A percentile compares a stretch with the other conserved stretches of the same genome.
Evolutionary conservation across 2,797 vertebrate genomes (phyloP).

Genomic region (Cyprinodon diabolis): DNA sequence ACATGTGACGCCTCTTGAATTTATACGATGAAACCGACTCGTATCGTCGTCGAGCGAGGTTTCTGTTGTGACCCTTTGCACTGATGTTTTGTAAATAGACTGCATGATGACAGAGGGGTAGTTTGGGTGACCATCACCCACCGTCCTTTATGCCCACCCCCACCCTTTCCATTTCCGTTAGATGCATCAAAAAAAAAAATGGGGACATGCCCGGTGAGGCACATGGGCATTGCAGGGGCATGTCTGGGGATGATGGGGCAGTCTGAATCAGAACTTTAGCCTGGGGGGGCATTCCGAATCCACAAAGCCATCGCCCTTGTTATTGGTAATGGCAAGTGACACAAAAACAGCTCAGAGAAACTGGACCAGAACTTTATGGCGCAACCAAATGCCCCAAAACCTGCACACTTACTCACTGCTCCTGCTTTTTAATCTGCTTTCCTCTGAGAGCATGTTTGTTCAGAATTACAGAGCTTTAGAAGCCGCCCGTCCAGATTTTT

Average conservation of each 20-base stretch:
- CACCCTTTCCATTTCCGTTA: constrained; percentile 11
- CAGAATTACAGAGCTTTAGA: constrained; percentile 74
- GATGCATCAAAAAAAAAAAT: constrained; percentile 44
- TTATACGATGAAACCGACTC: constrained; percentile 52
- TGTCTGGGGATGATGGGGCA: constrained; percentile 54
- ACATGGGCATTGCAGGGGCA: constrained; percentile 63
- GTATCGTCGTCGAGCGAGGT: constrained; percentile 71
- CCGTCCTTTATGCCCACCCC: constrained; percentile 7
- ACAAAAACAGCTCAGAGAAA: constrained; percentile 14
- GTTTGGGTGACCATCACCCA: constrained; percentile 70
- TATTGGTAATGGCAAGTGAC: constrained; percentile 11
- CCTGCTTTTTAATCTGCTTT: constrained; percentile 68
- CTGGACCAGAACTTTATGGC: neutral
- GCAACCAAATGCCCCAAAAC: constrained; percentile 14
- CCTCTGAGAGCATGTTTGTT: constrained; percentile 54
- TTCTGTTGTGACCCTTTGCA: constrained; percentile 54
- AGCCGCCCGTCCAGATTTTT: constrained; percentile 73
- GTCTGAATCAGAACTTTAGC: constrained; percentile 60
- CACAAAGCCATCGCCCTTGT: constrained; percentile 19
- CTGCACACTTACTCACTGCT: constrained; percentile 29
- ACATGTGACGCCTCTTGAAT: constrained; percentile 85
- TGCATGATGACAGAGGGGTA: constrained; percentile 63
- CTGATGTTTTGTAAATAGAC: constrained; percentile 76
- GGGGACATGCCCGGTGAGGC: constrained; percentile 65
- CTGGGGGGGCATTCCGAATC: constrained; percentile 46